A percentile compares a stretch with the other conserved stretches of the same genome.
Evolutionary conservation across 2,797 vertebrate genomes (phyloP).

Genomic region (Prionace glauca): DNA sequence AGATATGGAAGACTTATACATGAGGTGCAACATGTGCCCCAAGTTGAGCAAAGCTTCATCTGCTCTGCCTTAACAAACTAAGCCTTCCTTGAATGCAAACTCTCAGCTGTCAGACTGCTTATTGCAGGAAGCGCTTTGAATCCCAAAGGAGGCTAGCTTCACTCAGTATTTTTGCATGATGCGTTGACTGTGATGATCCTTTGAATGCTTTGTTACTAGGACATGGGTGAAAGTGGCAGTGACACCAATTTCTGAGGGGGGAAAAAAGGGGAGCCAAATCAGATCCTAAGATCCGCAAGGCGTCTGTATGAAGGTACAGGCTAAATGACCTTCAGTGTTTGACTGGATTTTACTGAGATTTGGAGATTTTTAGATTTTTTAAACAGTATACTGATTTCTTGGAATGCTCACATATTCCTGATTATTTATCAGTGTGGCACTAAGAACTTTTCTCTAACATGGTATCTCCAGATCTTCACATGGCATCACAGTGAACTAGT

Average conservation of each 20-base stretch:
- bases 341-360: not conserved
- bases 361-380: not conserved
- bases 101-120: not conserved
- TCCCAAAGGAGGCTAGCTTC: not conserved
- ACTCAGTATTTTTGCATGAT: not conserved
- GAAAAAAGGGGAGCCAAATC: not conserved
- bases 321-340: not conserved
- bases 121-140: not conserved
- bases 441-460: not conserved
- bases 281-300: not conserved
- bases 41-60: not conserved
- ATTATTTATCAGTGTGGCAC: not conserved
- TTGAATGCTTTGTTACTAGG: not conserved
- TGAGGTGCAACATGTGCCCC: not conserved
- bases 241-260: not conserved
- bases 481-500: not conserved
- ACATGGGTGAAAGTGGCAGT: not conserved
- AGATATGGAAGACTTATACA: not conserved
- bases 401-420: not conserved
- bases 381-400: not conserved
- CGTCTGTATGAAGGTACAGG: not conserved
- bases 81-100: not conserved
- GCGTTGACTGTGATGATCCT: not conserved
- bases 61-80: not conserved
- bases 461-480: not conserved